Evolutionary conservation across 2,797 vertebrate species (phyloP), one percentile per base, ranked within the genome.

Genomic region (Girardinus metallicus): DNA sequence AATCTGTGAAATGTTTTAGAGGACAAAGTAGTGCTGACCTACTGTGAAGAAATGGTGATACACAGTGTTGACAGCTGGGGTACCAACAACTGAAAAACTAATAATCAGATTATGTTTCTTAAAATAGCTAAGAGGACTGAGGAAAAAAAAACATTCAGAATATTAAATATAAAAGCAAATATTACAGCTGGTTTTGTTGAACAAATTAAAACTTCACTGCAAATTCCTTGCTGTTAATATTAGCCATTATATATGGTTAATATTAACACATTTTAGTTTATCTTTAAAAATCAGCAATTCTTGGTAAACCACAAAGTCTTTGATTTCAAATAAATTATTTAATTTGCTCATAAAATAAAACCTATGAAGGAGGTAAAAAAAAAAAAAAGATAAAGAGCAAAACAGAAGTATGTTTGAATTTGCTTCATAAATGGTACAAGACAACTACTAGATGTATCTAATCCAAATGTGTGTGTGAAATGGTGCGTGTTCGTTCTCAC

Each of bases 401-500:
- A n/a, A 68, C 39, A 71, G 5, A 15, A 26, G 66, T 26, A n/a
- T n/a, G 26, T 46, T 44, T 23, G 41, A 43, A 70, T 5, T 70
- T 26, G 18, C 21, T 49, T 36, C 11, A 15, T 9, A 13, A 47
- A 39, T 16, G 66, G 10, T 23, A 75, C 4, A 57, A 41, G 47
- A 29, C 62, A 4, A 75, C 1, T 1, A 36, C 44, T 6, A 39
- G 4, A 73, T 0, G 43, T 71, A 46, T 23, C n/a, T 1, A 13
- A 31, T 1, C 53, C 64, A n/a, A 26, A 57, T n/a, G 51, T 34
- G 0, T 34, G 0, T n/a, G 41, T 34, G 23, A 41, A 36, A 77
- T 71, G 64, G 34, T 77, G n/a, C 15, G 31, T 8, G 0, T 49
- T 18, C 1, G 18, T 77, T 49, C 96, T 95, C 90, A 98, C 98